These are phyloP conservation scores for Drosophila arizonae DNA, from an alignment of 1,140 invertebrate species.

Conservation along the genomic window DNA sequence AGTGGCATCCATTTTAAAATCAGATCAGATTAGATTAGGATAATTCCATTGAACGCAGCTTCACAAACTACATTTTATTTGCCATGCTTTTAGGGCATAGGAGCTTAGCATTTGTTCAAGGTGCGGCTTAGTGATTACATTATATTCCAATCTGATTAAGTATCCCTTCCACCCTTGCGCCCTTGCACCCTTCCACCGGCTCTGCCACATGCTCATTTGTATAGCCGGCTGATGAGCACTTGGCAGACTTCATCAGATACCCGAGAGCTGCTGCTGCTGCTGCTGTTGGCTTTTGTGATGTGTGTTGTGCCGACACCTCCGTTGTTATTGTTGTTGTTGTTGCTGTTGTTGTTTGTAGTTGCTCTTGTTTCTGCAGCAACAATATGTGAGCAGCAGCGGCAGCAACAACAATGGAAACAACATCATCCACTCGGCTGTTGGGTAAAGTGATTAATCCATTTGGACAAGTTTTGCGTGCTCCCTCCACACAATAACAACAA, in stretches of 20 bases:
- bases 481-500: too few species aligned
- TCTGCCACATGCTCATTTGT: background rate
- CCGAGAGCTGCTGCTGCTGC: conserved; percentile 6
- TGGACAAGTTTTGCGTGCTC: conserved; percentile 65
- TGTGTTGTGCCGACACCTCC: conserved; percentile 15
- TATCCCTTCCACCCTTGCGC: background rate
- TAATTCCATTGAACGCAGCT: background rate
- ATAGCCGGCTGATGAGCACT: conserved; percentile 45
- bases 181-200: background rate
- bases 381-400: conserved; percentile 37
- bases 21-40: background rate
- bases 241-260: conserved; percentile 53
- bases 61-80: background rate
- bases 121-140: conserved; percentile 34
- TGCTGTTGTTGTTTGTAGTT: conserved; percentile 6
- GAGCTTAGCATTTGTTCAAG: conserved; percentile 13
- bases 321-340: conserved; percentile 27
- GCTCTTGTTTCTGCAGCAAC: conserved; percentile 26
- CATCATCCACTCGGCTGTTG: conserved; percentile 67
- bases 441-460: conserved; percentile 79
- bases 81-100: background rate
- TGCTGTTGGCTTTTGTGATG: conserved; percentile 27
- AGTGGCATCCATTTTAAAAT: too few species aligned
- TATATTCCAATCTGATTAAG: conserved; percentile 36
- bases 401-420: conserved; percentile 59